Conservation (phyloP, 2,888 invertebrate species). For the Drosophila mayaguana region DNA sequence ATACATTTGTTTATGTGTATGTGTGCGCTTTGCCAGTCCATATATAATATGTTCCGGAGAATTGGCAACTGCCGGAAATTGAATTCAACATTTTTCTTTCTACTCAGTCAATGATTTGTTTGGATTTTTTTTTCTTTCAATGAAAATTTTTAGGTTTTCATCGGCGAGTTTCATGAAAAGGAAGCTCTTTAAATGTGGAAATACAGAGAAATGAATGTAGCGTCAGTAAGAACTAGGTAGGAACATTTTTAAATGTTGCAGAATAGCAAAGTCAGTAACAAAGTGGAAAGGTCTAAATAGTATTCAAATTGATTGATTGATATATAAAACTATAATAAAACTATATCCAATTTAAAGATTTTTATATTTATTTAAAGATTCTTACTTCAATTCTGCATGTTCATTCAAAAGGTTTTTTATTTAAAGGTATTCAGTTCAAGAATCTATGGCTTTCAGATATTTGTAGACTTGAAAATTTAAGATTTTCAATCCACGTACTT, state of each 20-base stretch:
- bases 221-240: background rate
- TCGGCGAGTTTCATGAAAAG: background rate
- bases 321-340: too few species aligned
- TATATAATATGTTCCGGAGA: conserved; percentile 5
- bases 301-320: too few species aligned
- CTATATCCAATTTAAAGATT: too few species aligned
- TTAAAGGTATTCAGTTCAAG: background rate
- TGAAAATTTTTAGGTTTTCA: background rate
- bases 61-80: conserved; percentile 9
- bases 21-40: background rate
- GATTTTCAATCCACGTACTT: background rate
- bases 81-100: conserved; percentile 3
- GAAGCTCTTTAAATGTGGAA: background rate
- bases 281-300: too few species aligned
- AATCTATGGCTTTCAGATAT: too few species aligned
- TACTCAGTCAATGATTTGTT: background rate
- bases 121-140: background rate
- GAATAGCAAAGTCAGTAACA: background rate
- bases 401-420: background rate
- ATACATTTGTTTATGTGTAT: background rate
- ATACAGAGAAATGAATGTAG: background rate
- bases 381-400: too few species aligned
- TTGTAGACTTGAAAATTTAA: too few species aligned
- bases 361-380: too few species aligned
- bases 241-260: background rate